These are phyloP conservation scores for Campylomormyrus numenius DNA, from an alignment of 2,113 vertebrate genomes.

Conservation along the genomic window DNA sequence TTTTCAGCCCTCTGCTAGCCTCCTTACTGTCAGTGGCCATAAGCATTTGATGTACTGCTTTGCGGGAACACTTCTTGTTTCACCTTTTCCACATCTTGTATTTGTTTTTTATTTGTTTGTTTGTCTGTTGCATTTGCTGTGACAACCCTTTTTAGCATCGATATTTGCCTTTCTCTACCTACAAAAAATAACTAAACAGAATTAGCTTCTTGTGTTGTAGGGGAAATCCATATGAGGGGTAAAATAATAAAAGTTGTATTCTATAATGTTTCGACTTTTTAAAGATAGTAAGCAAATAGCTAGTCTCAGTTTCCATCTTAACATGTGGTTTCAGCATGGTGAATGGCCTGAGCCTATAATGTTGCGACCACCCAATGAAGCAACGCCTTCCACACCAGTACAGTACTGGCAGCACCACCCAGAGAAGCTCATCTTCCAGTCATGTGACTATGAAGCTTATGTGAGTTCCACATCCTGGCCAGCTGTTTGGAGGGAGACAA, in stretches of 20 bases:
- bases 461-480: conserved; percentile 66
- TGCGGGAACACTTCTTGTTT: not conserved
- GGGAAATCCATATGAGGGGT: not conserved
- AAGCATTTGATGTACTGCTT: not conserved
- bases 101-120: not conserved
- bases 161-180: not conserved
- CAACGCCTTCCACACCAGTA: conserved; percentile 91
- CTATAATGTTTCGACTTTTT: not conserved
- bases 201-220: not conserved
- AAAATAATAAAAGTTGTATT: not conserved
- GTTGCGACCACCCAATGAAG: conserved; percentile 90
- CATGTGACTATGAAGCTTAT: conserved; percentile 97
- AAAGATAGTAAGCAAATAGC: not conserved
- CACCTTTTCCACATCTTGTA: not conserved
- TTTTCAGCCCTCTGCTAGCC: not conserved
- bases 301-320: not conserved
- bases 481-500: not conserved
- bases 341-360: conserved; percentile 99
- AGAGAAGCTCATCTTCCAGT: conserved; percentile 98
- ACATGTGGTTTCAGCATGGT: conserved; percentile 79
- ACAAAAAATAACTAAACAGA: not conserved
- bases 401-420: conserved; percentile 99
- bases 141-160: not conserved
- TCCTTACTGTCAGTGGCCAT: not conserved
- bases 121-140: not conserved